Evolutionary conservation across 2,797 vertebrate species (phyloP).

Genomic region (Accipiter minullus): DNA sequence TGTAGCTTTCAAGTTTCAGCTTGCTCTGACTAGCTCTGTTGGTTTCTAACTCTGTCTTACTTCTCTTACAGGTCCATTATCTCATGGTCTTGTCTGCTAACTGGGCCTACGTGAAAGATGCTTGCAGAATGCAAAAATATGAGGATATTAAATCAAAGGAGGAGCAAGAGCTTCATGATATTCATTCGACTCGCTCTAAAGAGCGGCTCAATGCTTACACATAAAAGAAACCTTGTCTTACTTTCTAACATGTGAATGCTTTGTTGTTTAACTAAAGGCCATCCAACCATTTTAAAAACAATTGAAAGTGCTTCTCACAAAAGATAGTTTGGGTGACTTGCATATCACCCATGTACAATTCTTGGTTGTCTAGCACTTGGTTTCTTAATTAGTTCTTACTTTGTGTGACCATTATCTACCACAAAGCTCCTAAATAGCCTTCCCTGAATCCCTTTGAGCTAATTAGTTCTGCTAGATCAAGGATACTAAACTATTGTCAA

Average conservation of each 20-base stretch:
- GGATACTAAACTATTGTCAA: constrained; percentile 72
- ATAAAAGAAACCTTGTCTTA: constrained; percentile 77
- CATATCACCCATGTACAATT: constrained; percentile 63
- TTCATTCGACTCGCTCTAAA: constrained; percentile 98
- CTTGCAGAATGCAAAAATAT: constrained; percentile 98
- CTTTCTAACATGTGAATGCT: constrained; percentile 71
- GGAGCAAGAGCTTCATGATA: constrained; percentile 97
- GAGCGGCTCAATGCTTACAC: constrained; percentile 98
- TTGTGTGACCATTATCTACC: constrained; percentile 73
- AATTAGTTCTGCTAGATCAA: constrained; percentile 72
- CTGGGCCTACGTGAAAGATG: constrained; percentile 98
- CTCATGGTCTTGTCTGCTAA: constrained; percentile 98
- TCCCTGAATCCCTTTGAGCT: constrained; percentile 65
- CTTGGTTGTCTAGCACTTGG: constrained; percentile 77
- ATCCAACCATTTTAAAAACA: constrained; percentile 75
- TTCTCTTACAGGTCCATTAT: constrained; percentile 89
- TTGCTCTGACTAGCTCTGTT: not conserved
- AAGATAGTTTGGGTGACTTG: constrained; percentile 73
- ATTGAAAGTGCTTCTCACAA: constrained; percentile 80
- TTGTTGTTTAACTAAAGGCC: constrained; percentile 79
- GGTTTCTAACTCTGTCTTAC: not conserved
- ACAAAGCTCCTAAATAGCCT: constrained; percentile 77
- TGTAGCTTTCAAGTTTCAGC: not conserved
- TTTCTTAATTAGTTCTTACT: constrained; percentile 74
- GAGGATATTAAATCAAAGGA: constrained; percentile 99